Percentiles rank a stretch among this genome's conserved stretches.
Evolutionary conservation across 64 coral and sea anemone genomes (phyloP).

Genomic region (Acropora tenuis): DNA sequence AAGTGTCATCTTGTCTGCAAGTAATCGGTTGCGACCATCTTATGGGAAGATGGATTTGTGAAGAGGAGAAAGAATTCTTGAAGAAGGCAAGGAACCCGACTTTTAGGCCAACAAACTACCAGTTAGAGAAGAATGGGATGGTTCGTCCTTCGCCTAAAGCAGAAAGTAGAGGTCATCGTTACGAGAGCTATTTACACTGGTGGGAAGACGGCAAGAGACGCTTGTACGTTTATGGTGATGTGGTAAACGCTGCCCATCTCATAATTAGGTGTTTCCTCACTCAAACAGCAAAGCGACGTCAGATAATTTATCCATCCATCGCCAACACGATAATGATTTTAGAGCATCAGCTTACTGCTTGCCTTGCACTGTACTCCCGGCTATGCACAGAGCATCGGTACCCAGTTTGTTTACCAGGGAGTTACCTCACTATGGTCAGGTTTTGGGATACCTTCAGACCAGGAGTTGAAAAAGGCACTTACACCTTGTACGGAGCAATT

Average conservation of each 20-base stretch:
- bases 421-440: constrained; percentile 71
- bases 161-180: neutral
- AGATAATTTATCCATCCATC: constrained; percentile 74
- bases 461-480: constrained; percentile 16
- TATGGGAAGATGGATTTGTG: constrained; percentile 32
- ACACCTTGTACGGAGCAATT: constrained; percentile 52
- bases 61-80: constrained; percentile 59
- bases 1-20: too few species aligned
- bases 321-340: constrained; percentile 87
- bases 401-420: constrained; percentile 78
- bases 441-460: constrained; percentile 72
- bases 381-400: neutral
- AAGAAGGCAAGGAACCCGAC: neutral
- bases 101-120: neutral
- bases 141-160: neutral
- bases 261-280: constrained; percentile 70
- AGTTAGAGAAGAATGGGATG: constrained; percentile 57
- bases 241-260: constrained; percentile 44
- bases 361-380: constrained; percentile 70
- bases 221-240: constrained; percentile 65
- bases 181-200: constrained; percentile 58
- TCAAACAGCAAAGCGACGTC: constrained; percentile 47
- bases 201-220: constrained; percentile 65
- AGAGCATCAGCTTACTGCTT: constrained; percentile 82
- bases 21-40: too few species aligned